Conservation (phyloP, 35 echinoderm and acorn worm species). For the Lytechinus pictus region DNA sequence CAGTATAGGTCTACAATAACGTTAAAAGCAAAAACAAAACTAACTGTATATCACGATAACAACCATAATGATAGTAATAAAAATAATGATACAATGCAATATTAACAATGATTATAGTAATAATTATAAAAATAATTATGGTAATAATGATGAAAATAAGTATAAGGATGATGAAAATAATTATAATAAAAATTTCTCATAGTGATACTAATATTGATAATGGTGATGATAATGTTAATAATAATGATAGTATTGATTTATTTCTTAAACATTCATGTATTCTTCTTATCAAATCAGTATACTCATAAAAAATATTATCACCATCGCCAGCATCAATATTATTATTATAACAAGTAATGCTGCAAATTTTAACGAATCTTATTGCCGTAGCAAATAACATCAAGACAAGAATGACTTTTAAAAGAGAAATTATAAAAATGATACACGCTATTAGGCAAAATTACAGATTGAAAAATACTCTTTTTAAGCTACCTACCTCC, state of each 20-base stretch:
- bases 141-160: no score
- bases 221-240: not conserved
- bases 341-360: no score
- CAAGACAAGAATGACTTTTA: no score
- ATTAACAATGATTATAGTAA: not conserved
- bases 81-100: no score
- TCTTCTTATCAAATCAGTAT: not conserved
- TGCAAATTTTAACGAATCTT: no score
- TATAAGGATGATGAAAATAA: not conserved
- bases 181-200: not conserved
- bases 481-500: constrained; percentile 64
- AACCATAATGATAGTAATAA: not conserved
- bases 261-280: not conserved
- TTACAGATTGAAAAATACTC: not conserved
- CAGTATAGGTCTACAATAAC: constrained; percentile 59
- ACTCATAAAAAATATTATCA: not conserved
- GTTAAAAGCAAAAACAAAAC: not conserved
- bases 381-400: no score
- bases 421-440: no score
- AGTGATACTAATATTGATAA: not conserved
- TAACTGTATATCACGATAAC: not conserved
- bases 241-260: not conserved
- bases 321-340: no score
- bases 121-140: not conserved
- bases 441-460: no score